phyloP scores from a whole-genome alignment of 2,888 invertebrate genomes.

The Parasteatoda lunata region DNA sequence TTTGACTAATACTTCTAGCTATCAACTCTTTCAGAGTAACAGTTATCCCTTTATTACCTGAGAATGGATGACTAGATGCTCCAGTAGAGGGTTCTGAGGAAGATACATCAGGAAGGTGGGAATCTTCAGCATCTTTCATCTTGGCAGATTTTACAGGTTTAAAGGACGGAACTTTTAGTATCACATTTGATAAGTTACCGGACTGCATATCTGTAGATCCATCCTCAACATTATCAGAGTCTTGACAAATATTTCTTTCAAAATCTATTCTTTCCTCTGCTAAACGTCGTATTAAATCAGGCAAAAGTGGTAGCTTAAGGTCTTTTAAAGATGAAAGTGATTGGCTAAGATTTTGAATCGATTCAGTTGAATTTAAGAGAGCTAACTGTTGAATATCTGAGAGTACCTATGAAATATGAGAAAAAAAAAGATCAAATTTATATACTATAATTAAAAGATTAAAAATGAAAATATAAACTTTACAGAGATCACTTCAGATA shows the following conservation, averaged over 20 bases:
- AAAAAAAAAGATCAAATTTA: background rate
- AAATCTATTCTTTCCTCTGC: constrained; percentile 74
- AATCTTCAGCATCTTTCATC: constrained; percentile 47
- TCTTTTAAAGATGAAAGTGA: constrained; percentile 67
- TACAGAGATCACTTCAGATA: no score
- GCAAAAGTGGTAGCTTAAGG: constrained; percentile 72
- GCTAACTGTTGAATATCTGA: constrained; percentile 71
- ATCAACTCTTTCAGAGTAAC: constrained; percentile 89
- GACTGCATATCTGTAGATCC: constrained; percentile 74
- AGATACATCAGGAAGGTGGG: constrained; percentile 54
- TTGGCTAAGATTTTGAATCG: constrained; percentile 46
- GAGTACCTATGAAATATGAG: constrained; percentile 67
- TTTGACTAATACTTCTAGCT: constrained; percentile 92
- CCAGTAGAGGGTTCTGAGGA: constrained; percentile 50
- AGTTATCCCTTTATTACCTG: constrained; percentile 71
- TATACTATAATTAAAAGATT: no score
- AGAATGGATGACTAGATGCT: constrained; percentile 69
- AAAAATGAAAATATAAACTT: no score
- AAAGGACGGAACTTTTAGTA: constrained; percentile 95
- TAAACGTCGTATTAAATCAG: constrained; percentile 74
- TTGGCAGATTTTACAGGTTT: constrained; percentile 77
- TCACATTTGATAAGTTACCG: constrained; percentile 77
- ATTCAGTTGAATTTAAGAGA: constrained; percentile 63
- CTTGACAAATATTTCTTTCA: constrained; percentile 70
- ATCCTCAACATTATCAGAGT: constrained; percentile 74